phyloP scores from a whole-genome alignment of 2,797 vertebrate genomes.

The Cyprinella venusta region DNA sequence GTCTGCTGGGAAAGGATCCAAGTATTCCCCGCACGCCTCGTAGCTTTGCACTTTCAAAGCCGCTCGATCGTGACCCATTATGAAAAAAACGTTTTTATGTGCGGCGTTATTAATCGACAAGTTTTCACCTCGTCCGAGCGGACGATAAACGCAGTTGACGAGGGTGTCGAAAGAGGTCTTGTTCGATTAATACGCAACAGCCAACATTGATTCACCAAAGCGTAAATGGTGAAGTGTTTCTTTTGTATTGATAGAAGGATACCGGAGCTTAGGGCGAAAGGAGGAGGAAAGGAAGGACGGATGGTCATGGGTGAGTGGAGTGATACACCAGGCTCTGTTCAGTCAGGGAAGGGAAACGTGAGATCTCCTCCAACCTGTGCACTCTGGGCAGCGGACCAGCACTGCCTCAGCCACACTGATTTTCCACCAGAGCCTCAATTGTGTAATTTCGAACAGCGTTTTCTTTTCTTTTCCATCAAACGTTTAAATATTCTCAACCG shows the following conservation, averaged over 20 bases:
- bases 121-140: constrained; percentile 40
- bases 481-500: constrained; percentile 1
- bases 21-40: constrained; percentile 58
- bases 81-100: constrained; percentile 42
- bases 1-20: constrained; percentile 63
- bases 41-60: constrained; percentile 35
- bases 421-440: constrained; percentile 57
- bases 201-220: constrained; percentile 56
- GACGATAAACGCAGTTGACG: constrained; percentile 44
- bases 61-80: constrained; percentile 38
- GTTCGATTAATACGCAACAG: constrained; percentile 49
- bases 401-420: constrained; percentile 62
- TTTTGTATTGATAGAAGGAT: constrained; percentile 58
- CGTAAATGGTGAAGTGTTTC: constrained; percentile 53
- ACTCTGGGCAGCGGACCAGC: constrained; percentile 68
- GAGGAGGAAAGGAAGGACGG: constrained; percentile 60
- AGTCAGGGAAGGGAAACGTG: constrained; percentile 70
- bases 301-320: constrained; percentile 68
- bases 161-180: constrained; percentile 46
- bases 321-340: constrained; percentile 66
- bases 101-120: constrained; percentile 39
- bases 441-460: constrained; percentile 44
- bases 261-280: constrained; percentile 49
- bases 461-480: constrained; percentile 35
- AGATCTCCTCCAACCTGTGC: constrained; percentile 70